Base-by-base conservation (phyloP, 1,140 invertebrate species). In the Zeugodacus cucurbitae region DNA sequence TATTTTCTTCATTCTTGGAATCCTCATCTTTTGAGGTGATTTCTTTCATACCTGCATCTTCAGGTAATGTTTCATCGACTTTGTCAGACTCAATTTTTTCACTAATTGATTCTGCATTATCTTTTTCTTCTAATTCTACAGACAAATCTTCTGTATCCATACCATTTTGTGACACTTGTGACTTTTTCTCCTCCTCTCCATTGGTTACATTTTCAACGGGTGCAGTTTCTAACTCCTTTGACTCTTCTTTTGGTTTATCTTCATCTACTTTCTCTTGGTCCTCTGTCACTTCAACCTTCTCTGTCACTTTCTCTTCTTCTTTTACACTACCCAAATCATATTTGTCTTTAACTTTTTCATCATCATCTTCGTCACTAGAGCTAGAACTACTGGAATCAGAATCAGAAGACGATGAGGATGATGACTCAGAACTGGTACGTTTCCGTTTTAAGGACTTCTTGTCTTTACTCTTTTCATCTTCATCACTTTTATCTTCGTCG, bases 371-470 rank as follows among this genome's bases (percentile, higher is more conserved):
- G 10, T 90, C 90, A 48, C 90, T 91, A 1, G 91, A 89, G 8
- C 92, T 91, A 0, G 90, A 92, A n/a, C 90, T 92, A n/a, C 90
- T 91, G 0, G 90, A 91, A 26, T 91, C 90, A 2, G 90, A 91
- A 22, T 91, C 89, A 11, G 91, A 91, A 11, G 94, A 94, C 3
- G 91, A 92, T 41, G 67, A 90, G 89, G 89, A 89, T 3, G 92
- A 90, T 74, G 94, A 86, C 91, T 94, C 86, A 92, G 92, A 91
- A 94, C 94, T 87, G 90, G 92, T 89, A 90, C 94, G 89, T 91
- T 95, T 89, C 89, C 90, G 89, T 93, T 93, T 95, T 89, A 90
- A 89, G 0, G 88, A 88, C 59, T 92, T 92, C 86, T 90, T 91
- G n/a, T 89, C 89, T 78, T 89, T 89, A 91, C 85, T 89, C 93